Conservation (phyloP, 2,113 vertebrate genomes). For the Tachysurus fulvidraco region DNA sequence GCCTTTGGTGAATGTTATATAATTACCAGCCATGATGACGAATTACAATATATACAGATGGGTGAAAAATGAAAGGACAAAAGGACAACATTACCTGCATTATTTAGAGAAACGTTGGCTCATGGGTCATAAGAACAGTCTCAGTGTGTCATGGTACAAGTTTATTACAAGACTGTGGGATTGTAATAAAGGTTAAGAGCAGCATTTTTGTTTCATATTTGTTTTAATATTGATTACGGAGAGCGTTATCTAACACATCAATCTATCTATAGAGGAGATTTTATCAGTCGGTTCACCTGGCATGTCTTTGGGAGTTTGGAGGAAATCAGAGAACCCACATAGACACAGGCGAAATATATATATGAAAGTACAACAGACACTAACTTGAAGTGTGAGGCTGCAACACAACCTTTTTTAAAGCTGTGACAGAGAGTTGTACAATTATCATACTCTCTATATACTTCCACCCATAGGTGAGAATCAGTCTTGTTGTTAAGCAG, state of each 20-base stretch:
- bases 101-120: too few relatives aligned
- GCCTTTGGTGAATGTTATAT: background rate
- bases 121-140: background rate
- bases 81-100: background rate
- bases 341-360: background rate
- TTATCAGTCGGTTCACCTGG: background rate
- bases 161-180: background rate
- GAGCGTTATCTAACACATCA: background rate
- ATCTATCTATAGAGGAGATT: background rate
- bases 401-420: background rate
- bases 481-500: constrained; percentile 21
- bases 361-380: background rate
- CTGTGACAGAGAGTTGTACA: background rate
- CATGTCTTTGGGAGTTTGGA: background rate
- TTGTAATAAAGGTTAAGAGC: background rate
- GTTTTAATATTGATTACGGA: background rate
- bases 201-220: background rate
- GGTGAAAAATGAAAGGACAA: background rate
- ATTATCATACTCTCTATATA: background rate
- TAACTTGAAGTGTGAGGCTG: background rate
- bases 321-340: background rate
- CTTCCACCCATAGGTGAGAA: constrained; percentile 11
- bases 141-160: background rate
- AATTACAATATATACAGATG: background rate
- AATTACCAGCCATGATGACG: background rate